Evolutionary conservation across 2,888 invertebrate species (phyloP).

Genomic region (Shargacucullia verbasci): DNA sequence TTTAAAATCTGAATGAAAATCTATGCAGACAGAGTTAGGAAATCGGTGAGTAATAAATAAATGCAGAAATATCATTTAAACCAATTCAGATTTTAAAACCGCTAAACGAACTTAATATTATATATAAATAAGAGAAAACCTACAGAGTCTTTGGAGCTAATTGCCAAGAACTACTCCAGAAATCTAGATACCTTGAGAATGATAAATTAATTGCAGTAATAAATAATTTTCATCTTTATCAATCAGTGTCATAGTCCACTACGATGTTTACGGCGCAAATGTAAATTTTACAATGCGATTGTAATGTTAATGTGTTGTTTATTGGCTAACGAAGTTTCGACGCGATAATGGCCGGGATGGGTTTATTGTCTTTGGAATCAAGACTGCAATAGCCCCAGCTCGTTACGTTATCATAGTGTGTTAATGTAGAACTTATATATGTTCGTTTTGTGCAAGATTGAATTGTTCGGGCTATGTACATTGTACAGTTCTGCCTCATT

Average conservation of each 20-base stretch:
- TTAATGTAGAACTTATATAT: too few relatives aligned
- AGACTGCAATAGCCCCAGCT: too few relatives aligned
- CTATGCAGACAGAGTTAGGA: too few relatives aligned
- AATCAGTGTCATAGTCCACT: constrained; percentile 2
- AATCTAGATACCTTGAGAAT: constrained; percentile 6
- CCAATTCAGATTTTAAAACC: too few relatives aligned
- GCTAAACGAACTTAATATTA: too few relatives aligned
- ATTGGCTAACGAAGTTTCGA: not conserved
- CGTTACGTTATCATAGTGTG: constrained; percentile 13
- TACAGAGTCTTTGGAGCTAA: not conserved
- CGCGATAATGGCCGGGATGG: not conserved
- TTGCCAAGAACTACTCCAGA: not conserved
- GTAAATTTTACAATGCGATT: not conserved
- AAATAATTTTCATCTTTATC: constrained; percentile 34
- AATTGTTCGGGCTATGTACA: too few relatives aligned
- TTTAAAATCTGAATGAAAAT: too few relatives aligned
- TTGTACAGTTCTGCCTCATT: too few relatives aligned
- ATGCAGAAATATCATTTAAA: too few relatives aligned
- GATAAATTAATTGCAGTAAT: constrained; percentile 9
- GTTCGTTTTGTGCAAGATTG: too few relatives aligned
- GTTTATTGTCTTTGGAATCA: constrained; percentile 28
- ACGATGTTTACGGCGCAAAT: constrained; percentile 4
- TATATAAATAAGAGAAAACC: too few relatives aligned
- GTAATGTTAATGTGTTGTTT: constrained; percentile 14
- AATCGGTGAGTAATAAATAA: too few relatives aligned